Evolutionary conservation across 2,113 vertebrate species (phyloP), one percentile per base, ranked within the genome.

Genomic region (Edolisoma coerulescens): DNA sequence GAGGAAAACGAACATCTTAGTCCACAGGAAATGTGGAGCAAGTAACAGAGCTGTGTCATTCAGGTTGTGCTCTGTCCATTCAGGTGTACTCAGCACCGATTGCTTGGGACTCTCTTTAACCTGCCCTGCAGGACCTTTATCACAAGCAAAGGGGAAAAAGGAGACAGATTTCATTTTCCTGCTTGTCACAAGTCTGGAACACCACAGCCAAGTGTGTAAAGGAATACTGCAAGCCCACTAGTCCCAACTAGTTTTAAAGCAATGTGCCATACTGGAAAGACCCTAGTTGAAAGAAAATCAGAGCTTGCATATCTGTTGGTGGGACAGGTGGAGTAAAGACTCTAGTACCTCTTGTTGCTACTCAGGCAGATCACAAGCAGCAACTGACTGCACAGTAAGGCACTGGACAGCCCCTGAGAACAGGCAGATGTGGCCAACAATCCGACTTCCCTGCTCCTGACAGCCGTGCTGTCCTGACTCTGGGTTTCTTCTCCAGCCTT

Each of bases 391-490:
- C 42, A 71, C 17, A 39, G 19, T 15, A 32, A 86, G 50, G 53
- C 39, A 39, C 28, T 7, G 32, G 45, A 49, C 24, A 73, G 33
- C 59, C 49, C 63, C 39, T 49, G 13, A 79, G 47, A 88, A 88
- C 15, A 44, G 79, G 69, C 18, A 84, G 35, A 56, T 16, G 7
- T 6, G n/a, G 60, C 50, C 39, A 64, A 49, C 45, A 74, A 53
- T n/a, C 18, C 1, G 1, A 30, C 28, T 11, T 65, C 32, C 33
- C 50, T 0, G 0, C 30, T 69, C 27, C 54, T n/a, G 44, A 45
- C 13, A 77, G 53, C 33, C 0, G 0, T 2, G 5, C 76, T 57
- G 52, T 42, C 37, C 71, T 39, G 5, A 44, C 19, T 24, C 27
- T 20, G 24, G 45, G 47, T 9, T 74, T 57, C 52, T 56, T 61